phyloP scores from a whole-genome alignment of 2,888 invertebrate species.

The Phengaris alcon region DNA sequence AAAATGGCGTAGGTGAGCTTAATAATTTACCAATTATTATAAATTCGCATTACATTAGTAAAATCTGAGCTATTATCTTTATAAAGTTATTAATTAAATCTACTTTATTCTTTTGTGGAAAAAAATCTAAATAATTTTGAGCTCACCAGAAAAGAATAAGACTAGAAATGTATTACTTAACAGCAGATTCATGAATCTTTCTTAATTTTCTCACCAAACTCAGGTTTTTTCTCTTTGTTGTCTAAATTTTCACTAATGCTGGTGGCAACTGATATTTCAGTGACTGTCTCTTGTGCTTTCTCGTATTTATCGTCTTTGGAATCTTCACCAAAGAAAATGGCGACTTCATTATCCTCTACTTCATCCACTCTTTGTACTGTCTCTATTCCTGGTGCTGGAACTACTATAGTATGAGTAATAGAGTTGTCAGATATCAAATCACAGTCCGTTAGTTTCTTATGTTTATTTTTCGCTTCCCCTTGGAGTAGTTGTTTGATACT shows the following conservation, averaged over 20 bases:
- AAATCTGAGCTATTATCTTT: neutral
- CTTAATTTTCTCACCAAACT: conserved; percentile 59
- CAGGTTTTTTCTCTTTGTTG: conserved; percentile 45
- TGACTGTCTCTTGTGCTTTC: conserved; percentile 54
- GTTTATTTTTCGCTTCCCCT: conserved; percentile 45
- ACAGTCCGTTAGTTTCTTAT: conserved; percentile 51
- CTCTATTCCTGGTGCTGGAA: conserved; percentile 57
- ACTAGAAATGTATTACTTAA: conserved; percentile 37
- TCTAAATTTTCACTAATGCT: conserved; percentile 65
- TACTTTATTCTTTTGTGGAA: conserved; percentile 1
- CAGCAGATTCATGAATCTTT: conserved; percentile 46
- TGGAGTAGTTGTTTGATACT: conserved; percentile 47
- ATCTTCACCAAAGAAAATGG: conserved; percentile 73
- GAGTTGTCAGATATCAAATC: conserved; percentile 70
- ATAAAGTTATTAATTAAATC: neutral
- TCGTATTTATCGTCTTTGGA: conserved; percentile 41
- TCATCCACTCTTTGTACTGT: conserved; percentile 57
- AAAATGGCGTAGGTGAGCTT: conserved; percentile 21
- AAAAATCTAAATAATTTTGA: conserved; percentile 1
- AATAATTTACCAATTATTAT: neutral
- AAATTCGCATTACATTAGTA: neutral
- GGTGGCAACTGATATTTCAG: conserved; percentile 71
- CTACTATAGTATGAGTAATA: conserved; percentile 61
- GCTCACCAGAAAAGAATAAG: conserved; percentile 31
- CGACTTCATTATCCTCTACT: conserved; percentile 79